Evolutionary conservation across 2,113 vertebrate genomes (phyloP).

Genomic region (Hystrix cristata): DNA sequence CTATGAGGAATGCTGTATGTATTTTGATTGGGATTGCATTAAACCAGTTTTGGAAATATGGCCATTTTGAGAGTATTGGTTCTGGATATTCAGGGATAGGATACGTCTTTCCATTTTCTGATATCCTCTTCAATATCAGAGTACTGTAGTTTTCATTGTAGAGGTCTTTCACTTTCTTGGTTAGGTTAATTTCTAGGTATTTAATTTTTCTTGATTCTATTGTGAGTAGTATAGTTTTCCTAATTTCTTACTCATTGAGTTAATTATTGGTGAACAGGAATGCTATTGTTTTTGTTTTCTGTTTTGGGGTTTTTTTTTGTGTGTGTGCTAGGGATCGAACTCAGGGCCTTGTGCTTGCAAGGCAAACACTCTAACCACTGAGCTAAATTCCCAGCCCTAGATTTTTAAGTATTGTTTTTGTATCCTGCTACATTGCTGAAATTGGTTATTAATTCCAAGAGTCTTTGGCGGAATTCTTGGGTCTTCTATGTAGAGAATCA

Average conservation of each 20-base stretch:
- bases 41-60: neutral
- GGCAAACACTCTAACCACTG: no score
- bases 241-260: neutral
- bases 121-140: neutral
- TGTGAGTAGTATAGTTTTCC: neutral
- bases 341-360: no score
- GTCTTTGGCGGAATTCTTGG: neutral
- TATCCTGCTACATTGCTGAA: neutral
- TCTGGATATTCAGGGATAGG: neutral
- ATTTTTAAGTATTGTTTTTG: neutral
- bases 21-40: neutral
- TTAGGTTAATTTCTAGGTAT: neutral
- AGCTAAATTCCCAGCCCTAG: no score
- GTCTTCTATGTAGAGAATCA: neutral
- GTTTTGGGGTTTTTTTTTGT: no score
- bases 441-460: neutral
- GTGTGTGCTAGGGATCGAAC: no score
- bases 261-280: neutral
- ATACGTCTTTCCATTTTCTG: neutral
- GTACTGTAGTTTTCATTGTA: neutral
- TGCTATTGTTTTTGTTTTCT: neutral
- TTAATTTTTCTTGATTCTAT: neutral
- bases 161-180: neutral
- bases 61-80: neutral
- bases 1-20: neutral